Conservation (phyloP, 1,140 invertebrate species). For the Bombus consobrinus region DNA sequence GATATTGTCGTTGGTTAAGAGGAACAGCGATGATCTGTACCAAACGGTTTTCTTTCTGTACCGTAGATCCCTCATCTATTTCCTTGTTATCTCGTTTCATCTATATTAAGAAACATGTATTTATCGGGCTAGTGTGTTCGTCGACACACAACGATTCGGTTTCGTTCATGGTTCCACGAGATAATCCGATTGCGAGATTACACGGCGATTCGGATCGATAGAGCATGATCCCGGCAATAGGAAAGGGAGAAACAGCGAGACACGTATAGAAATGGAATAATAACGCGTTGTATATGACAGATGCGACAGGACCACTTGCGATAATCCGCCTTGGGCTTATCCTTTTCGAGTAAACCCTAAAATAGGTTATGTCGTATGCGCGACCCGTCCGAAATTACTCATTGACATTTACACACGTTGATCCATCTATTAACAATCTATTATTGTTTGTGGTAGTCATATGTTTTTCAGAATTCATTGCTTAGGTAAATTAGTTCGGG, state of each 20-base stretch:
- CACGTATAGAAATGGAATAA: slow-evolving; percentile 69
- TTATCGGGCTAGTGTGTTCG: slow-evolving; percentile 5
- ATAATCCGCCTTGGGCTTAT: slow-evolving; percentile 59
- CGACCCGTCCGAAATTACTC: slow-evolving; percentile 12
- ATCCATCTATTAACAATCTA: too few relatives aligned
- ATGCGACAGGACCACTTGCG: slow-evolving; percentile 65
- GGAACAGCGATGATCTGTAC: neutral
- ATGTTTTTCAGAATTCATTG: neutral
- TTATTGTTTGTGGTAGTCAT: neutral
- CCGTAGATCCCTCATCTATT: neutral
- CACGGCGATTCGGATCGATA: slow-evolving; percentile 44
- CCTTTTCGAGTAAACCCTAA: slow-evolving; percentile 1
- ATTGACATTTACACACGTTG: neutral
- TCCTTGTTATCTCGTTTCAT: neutral
- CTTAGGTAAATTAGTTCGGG: too few relatives aligned
- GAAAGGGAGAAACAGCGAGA: slow-evolving; percentile 38
- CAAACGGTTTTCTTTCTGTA: neutral
- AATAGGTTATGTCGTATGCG: neutral
- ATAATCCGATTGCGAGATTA: slow-evolving; percentile 65
- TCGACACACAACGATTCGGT: slow-evolving; percentile 19
- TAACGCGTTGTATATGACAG: slow-evolving; percentile 70
- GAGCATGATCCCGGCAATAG: slow-evolving; percentile 24
- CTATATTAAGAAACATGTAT: slow-evolving; percentile 1
- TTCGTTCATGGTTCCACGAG: slow-evolving; percentile 35
- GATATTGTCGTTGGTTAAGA: neutral